These are phyloP conservation scores for Stramonita haemastoma DNA, from an alignment of 2,888 invertebrate genomes.

Conservation along the genomic window DNA sequence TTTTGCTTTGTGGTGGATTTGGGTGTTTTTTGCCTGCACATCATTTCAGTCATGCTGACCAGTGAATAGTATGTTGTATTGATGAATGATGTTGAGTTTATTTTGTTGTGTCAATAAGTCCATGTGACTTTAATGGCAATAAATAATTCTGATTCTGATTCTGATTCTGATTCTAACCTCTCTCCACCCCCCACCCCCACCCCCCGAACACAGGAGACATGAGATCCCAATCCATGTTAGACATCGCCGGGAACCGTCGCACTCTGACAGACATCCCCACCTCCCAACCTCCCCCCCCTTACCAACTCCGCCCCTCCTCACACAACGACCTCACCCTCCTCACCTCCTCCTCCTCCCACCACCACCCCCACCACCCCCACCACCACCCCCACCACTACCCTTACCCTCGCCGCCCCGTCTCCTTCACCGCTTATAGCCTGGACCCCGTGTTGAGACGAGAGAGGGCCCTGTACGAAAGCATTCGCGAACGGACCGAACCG, in stretches of 20 bases:
- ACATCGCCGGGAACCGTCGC: constrained; percentile 49
- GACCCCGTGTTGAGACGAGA: constrained; percentile 48
- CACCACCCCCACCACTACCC: not conserved
- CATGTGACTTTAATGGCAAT: no score
- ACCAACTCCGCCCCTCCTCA: constrained; percentile 43
- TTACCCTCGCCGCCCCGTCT: constrained; percentile 17
- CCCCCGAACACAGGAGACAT: constrained; percentile 39
- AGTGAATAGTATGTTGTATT: no score
- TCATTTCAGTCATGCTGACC: no score
- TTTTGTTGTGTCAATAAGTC: no score
- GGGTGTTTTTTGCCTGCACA: no score
- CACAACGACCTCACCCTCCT: constrained; percentile 47
- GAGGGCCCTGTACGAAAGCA: constrained; percentile 50
- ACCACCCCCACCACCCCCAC: not conserved
- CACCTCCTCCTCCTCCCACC: not conserved
- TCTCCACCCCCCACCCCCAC: no score
- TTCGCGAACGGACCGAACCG: constrained; percentile 52
- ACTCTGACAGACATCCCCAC: constrained; percentile 49
- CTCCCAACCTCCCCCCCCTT: constrained; percentile 48
- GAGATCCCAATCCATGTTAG: constrained; percentile 48
- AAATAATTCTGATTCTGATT: no score
- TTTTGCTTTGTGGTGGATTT: no score
- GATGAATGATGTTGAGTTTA: no score
- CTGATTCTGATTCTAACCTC: no score
- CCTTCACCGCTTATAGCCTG: constrained; percentile 36